Percentiles rank a stretch among this genome's conserved stretches.
These are phyloP conservation scores for Mustelus asterias DNA, from an alignment of 2,113 vertebrate species.

Conservation along the genomic window DNA sequence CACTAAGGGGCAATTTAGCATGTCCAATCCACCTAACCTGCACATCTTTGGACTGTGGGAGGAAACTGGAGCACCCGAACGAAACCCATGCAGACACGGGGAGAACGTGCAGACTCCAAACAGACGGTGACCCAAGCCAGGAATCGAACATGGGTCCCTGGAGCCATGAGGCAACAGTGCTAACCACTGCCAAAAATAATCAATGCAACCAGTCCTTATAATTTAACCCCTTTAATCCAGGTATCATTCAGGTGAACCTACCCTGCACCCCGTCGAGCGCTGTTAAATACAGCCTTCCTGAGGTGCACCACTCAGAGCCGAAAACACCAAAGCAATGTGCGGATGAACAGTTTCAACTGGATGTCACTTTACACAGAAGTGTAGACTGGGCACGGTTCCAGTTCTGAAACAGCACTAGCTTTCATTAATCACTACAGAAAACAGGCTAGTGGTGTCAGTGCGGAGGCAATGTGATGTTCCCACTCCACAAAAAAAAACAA, in stretches of 20 bases:
- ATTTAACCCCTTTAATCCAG: not conserved
- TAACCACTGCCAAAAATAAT: not conserved
- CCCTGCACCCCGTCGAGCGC: not conserved
- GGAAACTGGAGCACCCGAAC: too few species aligned
- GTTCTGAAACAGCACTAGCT: not conserved
- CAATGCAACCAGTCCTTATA: not conserved
- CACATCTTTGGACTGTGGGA: too few species aligned
- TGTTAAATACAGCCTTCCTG: not conserved
- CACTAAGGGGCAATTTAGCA: too few species aligned
- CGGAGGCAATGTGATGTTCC: not conserved
- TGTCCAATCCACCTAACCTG: too few species aligned
- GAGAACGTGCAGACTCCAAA: too few species aligned
- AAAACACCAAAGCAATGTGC: not conserved
- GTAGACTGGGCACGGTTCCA: slow-evolving; percentile 9
- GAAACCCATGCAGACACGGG: too few species aligned
- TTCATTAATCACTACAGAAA: not conserved
- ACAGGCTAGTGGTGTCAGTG: not conserved
- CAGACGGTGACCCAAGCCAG: too few species aligned
- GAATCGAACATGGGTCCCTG: too few species aligned
- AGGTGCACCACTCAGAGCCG: not conserved
- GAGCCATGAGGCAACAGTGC: too few species aligned
- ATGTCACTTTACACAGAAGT: not conserved
- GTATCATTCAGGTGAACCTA: not conserved
- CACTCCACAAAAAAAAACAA: not conserved
- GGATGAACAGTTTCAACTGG: not conserved